phyloP scores from a whole-genome alignment of 2,797 vertebrate species.

The Okamejei kenojei region DNA sequence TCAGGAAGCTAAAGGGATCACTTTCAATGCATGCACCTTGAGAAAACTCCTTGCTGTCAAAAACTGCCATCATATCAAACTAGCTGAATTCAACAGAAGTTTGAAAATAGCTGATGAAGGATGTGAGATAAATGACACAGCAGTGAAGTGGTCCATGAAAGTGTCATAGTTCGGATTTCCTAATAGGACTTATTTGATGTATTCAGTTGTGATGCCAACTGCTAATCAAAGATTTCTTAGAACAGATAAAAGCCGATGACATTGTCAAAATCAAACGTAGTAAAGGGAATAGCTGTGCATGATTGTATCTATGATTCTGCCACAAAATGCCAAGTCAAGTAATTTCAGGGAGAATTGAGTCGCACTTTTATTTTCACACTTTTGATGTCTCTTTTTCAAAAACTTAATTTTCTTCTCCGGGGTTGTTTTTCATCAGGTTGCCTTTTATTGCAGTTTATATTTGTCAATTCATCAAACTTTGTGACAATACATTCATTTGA shows the following conservation, averaged over 20 bases:
- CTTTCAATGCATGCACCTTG: not conserved
- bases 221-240: not conserved
- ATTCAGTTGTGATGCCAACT: not conserved
- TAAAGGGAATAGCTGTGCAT: not conserved
- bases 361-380: not conserved
- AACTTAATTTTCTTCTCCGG: not conserved
- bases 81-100: not conserved
- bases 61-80: not conserved
- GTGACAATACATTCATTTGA: slow-evolving; percentile 26
- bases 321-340: not conserved
- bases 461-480: slow-evolving; percentile 16
- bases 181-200: slow-evolving; percentile 2
- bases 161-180: not conserved
- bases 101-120: not conserved
- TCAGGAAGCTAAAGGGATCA: not conserved
- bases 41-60: not conserved
- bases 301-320: not conserved
- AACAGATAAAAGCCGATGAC: not conserved
- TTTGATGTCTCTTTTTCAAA: not conserved
- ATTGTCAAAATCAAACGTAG: not conserved
- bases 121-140: not conserved
- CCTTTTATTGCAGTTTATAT: not conserved
- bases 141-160: slow-evolving; percentile 14
- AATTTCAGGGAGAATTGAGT: not conserved
- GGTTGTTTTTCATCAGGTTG: not conserved